Evolutionary conservation across 2,888 invertebrate species (phyloP), one percentile per base, ranked within the genome.

Genomic region (Hofmannophila pseudospretella): DNA sequence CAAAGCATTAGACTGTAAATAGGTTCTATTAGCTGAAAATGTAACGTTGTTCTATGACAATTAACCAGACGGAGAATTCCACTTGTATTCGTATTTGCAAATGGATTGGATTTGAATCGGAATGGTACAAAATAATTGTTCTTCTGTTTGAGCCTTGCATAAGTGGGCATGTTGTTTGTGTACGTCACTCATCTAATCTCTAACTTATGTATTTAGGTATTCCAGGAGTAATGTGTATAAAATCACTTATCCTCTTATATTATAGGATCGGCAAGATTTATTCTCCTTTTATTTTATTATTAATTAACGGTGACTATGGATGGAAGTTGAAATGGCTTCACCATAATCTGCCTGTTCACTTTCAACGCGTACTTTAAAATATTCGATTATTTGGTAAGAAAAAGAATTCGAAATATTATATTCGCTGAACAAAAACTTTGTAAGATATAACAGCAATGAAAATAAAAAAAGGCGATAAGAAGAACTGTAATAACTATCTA

Each of bases 31-130:
- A 38, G 8, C 28, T 14, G 41, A 32, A 40, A 37, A 37, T 14
- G 16, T 44, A 49, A 46, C 11, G 27, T 63, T 44, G 75, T 57
- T 45, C 45, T 57, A 45, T 45, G 59, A 77, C 79, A 81, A 81
- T 81, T 80, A 81, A 81, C 73, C 64, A 66, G 55, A 63, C 67
- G 67, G 69, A 71, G 67, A 69, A 71, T 72, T 65, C 64, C 62
- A 69, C 60, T 68, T 68, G 66, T 29, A 31, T 34, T 35, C 36
- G 32, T 69, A 71, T 74, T 71, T 70, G 72, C 76, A 81, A 82
- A 82, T 82, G 82, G 81, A 82, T 81, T 80, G 79, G 80, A 72
- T 78, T 72, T 68, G 61, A 62, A 73, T 70, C 64, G 59, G 49
- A 65, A 68, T 67, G 56, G 60, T 55, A 42, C 46, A 42, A 49